Conservation (phyloP, 2,888 invertebrate genomes). For the Charanyca ferruginea region DNA sequence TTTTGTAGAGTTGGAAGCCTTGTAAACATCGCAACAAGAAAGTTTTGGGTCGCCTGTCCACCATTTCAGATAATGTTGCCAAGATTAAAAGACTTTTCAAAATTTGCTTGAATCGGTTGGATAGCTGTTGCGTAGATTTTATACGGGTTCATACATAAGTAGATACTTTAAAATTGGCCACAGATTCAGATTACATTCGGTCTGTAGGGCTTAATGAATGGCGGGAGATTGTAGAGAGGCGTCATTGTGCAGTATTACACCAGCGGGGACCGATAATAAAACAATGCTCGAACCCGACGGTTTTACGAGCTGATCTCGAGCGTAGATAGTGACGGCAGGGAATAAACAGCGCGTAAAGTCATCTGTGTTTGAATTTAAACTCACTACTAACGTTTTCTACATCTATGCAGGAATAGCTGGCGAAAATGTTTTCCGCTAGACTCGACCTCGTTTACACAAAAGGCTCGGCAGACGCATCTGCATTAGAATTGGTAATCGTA, state of each 20-base stretch:
- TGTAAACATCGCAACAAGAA: conserved; percentile 83
- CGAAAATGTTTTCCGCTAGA: conserved; percentile 27
- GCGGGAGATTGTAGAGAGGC: conserved; percentile 77
- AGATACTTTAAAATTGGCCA: conserved; percentile 36
- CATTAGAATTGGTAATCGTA: conserved; percentile 47
- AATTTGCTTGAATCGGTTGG: conserved; percentile 33
- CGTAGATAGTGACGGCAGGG: conserved; percentile 76
- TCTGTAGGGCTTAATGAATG: conserved; percentile 75
- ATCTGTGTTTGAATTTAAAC: conserved; percentile 74
- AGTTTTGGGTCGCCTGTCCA: conserved; percentile 80
- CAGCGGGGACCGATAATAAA: conserved; percentile 79
- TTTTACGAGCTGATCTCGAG: conserved; percentile 82
- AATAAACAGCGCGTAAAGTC: conserved; percentile 83
- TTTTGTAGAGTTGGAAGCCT: conserved; percentile 84
- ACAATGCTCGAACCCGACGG: conserved; percentile 79
- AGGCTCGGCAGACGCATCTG: conserved; percentile 31
- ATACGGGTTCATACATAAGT: conserved; percentile 16
- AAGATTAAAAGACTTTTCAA: conserved; percentile 69
- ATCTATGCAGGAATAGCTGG: conserved; percentile 29
- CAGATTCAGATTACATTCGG: conserved; percentile 66
- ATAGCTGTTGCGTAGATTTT: conserved; percentile 23
- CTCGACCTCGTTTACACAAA: conserved; percentile 35
- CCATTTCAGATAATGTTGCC: conserved; percentile 72
- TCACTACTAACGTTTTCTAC: conserved; percentile 50
- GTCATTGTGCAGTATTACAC: conserved; percentile 78